A percentile compares a stretch with the other conserved stretches of the same genome.
Evolutionary conservation across 2,113 vertebrate genomes (phyloP).

Genomic region (Limnothrissa miodon): DNA sequence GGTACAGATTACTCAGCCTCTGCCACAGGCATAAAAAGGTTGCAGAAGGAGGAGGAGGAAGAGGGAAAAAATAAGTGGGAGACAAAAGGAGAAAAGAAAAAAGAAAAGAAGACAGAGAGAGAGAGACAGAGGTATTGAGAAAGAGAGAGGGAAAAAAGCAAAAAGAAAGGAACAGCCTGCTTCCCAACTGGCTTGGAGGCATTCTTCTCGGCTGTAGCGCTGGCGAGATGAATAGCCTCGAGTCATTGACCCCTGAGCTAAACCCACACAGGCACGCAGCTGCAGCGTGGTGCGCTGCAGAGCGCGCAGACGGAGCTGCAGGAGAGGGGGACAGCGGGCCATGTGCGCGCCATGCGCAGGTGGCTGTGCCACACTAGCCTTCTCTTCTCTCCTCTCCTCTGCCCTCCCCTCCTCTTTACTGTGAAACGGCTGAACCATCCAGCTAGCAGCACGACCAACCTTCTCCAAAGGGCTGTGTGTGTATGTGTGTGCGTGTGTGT

Average conservation of each 20-base stretch:
- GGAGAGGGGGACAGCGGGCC: not conserved
- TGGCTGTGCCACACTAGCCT: not conserved
- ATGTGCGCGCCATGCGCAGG: not conserved
- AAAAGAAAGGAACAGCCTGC: constrained; percentile 26
- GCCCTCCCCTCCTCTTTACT: not conserved
- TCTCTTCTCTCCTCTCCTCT: not conserved
- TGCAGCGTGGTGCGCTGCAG: not conserved
- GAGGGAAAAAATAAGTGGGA: constrained; percentile 21
- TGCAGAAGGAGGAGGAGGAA: not conserved
- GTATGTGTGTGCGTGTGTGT: not conserved
- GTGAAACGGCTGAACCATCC: not conserved
- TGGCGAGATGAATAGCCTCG: constrained; percentile 45
- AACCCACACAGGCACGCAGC: constrained; percentile 26
- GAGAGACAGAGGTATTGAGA: constrained; percentile 24
- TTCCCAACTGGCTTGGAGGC: constrained; percentile 30
- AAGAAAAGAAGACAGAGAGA: not conserved
- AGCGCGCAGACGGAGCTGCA: not conserved
- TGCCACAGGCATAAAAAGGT: not conserved
- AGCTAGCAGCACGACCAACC: not conserved
- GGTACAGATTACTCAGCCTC: constrained; percentile 25
- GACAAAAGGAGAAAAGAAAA: not conserved
- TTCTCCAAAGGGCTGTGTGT: not conserved
- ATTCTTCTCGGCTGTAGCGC: constrained; percentile 28
- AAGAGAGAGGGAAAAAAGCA: not conserved
- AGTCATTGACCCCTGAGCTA: constrained; percentile 53